Evolutionary conservation across 2,113 vertebrate species (phyloP), one percentile per base, ranked within the genome.

Genomic region (Perca fluviatilis): DNA sequence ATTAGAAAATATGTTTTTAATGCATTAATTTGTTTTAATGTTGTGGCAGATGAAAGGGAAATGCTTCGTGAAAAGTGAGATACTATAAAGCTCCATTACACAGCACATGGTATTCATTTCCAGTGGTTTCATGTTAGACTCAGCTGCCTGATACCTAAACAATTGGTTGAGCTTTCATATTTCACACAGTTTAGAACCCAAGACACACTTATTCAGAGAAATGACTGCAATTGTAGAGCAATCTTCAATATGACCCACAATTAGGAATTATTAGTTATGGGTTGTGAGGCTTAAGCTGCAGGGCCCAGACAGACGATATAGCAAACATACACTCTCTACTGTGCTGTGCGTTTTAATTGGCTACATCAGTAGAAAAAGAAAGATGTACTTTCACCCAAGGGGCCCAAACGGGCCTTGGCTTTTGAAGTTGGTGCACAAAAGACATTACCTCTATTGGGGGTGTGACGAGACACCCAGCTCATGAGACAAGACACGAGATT

Each of bases 311-410:
- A 16, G 63, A 47, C 3, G 0, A 61, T 83, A 47, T 5, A 68
- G 61, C 14, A 80, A 58, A 80, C 46, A 30, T n/a, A 49, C 11
- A 53, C 21, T 67, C 66, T 62, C 74, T 18, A 2, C 46, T 79
- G 77, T 58, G 68, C 46, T 47, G 64, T 80, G 54, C 64, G 56
- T 76, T 68, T 83, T 73, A 74, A 82, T 80, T 74, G 68, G 49
- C 58, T 51, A 25, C 4, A 6, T 80, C 60, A 67, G 65, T 78
- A 53, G 63, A 69, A 61, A 27, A 14, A 66, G 51, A 63, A 79
- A 74, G 58, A 60, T 18, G 18, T 36, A 16, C n/a, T 56, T 27
- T 53, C 40, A 19, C 49, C 71, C 27, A 3, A 56, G 40, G 50
- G 57, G 19, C 56, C 30, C 5, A 51, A 67, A 46, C 53, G 15